Conservation (phyloP, 2,113 vertebrate species). For the Parus major region DNA sequence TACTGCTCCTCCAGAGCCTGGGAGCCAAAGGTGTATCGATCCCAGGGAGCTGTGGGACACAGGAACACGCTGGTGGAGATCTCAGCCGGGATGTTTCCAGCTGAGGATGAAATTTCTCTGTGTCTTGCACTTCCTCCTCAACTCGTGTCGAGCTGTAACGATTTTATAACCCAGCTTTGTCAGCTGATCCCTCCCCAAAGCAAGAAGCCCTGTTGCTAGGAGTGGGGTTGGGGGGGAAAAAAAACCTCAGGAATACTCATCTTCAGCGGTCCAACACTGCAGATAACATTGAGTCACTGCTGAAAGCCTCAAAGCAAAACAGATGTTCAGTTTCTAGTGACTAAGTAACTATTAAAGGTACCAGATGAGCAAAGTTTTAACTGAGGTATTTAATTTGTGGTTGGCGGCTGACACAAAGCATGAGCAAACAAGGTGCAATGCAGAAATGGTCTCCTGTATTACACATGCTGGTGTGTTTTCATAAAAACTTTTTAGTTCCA, state of each 20-base stretch:
- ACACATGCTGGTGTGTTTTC: neutral
- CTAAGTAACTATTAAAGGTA: constrained; percentile 33
- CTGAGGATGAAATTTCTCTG: neutral
- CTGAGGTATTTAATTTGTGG: neutral
- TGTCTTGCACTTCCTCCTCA: neutral
- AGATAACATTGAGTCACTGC: constrained; percentile 45
- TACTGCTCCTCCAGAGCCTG: neutral
- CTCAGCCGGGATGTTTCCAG: neutral
- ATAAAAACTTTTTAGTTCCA: neutral
- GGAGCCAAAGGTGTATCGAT: neutral
- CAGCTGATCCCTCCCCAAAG: neutral
- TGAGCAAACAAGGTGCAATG: neutral
- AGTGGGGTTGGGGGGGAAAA: fast-evolving
- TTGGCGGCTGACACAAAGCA: neutral
- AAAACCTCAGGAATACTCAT: neutral
- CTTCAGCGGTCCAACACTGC: neutral
- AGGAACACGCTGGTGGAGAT: neutral
- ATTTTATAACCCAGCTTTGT: neutral
- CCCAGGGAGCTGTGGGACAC: neutral
- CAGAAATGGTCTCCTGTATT: neutral
- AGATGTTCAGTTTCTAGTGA: constrained; percentile 5
- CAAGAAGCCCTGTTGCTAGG: neutral
- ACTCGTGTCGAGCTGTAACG: neutral
- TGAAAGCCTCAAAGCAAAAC: constrained; percentile 48
- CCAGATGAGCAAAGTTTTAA: neutral